Evolutionary conservation across 30 jellyfish, hydroid and myxozoan species (phyloP), one percentile per base, ranked within the genome.

Genomic region (Aurelia aurita): DNA sequence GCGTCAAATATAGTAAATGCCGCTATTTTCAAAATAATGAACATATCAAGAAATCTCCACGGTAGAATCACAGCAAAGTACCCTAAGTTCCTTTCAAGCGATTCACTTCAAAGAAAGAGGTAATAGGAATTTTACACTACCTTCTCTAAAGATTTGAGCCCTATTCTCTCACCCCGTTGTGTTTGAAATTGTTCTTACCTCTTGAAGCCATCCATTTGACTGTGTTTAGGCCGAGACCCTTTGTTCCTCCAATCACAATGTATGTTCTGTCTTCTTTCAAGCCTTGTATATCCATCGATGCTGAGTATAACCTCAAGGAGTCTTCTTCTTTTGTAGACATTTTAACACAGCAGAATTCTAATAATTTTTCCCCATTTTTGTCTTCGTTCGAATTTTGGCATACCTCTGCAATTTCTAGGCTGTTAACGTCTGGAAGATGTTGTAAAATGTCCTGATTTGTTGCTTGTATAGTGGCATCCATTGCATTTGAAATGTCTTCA

Each of bases 201-300:
- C 89, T 86, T 7, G 85, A 21, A 12, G 85, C 88, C 95, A 86
- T 73, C 95, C 95, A 86, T n/a, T 51, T 68, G 20, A 86, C 95
- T 6, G 95, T 86, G 62, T 86, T 64, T 23, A 86, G 53, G 13
- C 95, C 95, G 0, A 86, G 95, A 26, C 95, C 95, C 67, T 77
- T 86, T 12, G 87, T 46, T 21, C 95, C 95, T 45, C 95, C 95
- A 15, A 86, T 81, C 10, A 86, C 95, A 46, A 86, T 54, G 64
- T 86, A 86, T n/a, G 70, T 72, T 47, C 95, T 76, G 32, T 86
- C 87, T 49, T 86, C 82, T 35, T 86, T 86, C 9, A 86, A 57
- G 7, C 95, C 95, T 44, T 86, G 95, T 4, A 74, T 73, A 53
- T 86, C 95, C 88, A 86, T 73, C 13, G 95, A 86, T 4, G 89